Evolutionary conservation across 2,888 invertebrate species (phyloP).

Genomic region (Eristalinus aeneus): DNA sequence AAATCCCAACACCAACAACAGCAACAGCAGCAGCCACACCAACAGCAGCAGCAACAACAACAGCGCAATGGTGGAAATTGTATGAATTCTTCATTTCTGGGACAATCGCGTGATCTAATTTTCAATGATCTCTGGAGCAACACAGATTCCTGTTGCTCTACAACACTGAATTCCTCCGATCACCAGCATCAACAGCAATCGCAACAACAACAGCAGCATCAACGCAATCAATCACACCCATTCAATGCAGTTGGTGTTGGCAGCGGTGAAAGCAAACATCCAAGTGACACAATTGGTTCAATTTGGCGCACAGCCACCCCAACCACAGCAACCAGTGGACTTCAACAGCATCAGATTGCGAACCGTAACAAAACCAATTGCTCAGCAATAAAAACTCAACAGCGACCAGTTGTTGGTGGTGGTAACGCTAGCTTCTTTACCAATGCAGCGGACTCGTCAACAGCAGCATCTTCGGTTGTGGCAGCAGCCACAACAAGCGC

Average conservation of each 20-base stretch:
- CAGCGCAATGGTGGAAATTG: constrained; percentile 44
- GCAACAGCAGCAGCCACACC: background rate
- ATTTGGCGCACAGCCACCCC: constrained; percentile 71
- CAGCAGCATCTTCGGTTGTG: constrained; percentile 10
- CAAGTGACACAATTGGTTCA: constrained; percentile 67
- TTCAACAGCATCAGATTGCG: constrained; percentile 18
- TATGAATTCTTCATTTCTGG: constrained; percentile 47
- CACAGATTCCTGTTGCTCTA: constrained; percentile 60
- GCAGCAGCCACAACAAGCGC: constrained; percentile 66
- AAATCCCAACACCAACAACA: constrained; percentile 61
- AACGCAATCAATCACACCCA: constrained; percentile 24
- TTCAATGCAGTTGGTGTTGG: constrained; percentile 54
- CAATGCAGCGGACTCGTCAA: constrained; percentile 49
- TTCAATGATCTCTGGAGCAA: constrained; percentile 80
- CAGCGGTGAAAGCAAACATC: constrained; percentile 48
- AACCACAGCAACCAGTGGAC: constrained; percentile 12
- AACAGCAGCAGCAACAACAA: constrained; percentile 25
- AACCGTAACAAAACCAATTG: constrained; percentile 53
- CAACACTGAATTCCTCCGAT: constrained; percentile 64
- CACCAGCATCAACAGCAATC: constrained; percentile 60
- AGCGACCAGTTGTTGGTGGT: constrained; percentile 57
- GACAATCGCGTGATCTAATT: constrained; percentile 73
- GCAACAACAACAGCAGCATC: constrained; percentile 46
- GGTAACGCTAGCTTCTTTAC: constrained; percentile 65
- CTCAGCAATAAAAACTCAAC: constrained; percentile 55